Conservation (phyloP, 2,797 vertebrate species). For the Sarcophilus harrisii region DNA sequence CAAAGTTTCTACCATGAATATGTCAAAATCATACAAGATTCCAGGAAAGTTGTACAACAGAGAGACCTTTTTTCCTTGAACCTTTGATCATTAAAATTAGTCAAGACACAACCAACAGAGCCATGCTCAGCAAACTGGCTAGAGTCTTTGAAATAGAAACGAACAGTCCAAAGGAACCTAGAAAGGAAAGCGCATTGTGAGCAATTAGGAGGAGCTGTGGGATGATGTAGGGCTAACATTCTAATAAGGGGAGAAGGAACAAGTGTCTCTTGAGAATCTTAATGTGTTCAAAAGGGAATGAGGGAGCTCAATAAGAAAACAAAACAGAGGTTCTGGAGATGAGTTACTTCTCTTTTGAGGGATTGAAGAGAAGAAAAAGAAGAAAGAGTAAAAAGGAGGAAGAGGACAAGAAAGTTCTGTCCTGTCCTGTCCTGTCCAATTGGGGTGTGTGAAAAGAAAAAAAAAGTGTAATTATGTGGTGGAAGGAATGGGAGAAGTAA, state of each 20-base stretch:
- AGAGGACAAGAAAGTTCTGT: neutral
- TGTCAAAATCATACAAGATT: neutral
- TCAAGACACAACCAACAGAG: neutral
- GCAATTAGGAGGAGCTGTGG: neutral
- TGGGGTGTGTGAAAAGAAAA: neutral
- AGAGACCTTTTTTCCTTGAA: neutral
- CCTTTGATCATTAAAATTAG: neutral
- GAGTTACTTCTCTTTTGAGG: neutral
- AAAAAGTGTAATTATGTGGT: neutral
- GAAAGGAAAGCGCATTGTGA: neutral
- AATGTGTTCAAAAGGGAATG: neutral
- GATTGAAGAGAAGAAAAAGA: neutral
- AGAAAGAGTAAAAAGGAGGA: neutral
- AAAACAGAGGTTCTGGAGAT: neutral
- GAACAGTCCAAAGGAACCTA: neutral
- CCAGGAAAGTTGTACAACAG: neutral
- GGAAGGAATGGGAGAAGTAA: neutral
- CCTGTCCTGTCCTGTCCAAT: neutral
- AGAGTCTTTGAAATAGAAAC: neutral
- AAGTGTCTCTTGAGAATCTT: neutral
- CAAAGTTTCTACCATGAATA: neutral
- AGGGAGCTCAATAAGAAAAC: neutral
- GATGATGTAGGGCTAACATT: neutral
- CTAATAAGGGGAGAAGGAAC: neutral
- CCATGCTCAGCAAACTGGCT: neutral